These are phyloP conservation scores for Dolichoris vasculosae DNA, from an alignment of 1,140 invertebrate species.

Conservation along the genomic window DNA sequence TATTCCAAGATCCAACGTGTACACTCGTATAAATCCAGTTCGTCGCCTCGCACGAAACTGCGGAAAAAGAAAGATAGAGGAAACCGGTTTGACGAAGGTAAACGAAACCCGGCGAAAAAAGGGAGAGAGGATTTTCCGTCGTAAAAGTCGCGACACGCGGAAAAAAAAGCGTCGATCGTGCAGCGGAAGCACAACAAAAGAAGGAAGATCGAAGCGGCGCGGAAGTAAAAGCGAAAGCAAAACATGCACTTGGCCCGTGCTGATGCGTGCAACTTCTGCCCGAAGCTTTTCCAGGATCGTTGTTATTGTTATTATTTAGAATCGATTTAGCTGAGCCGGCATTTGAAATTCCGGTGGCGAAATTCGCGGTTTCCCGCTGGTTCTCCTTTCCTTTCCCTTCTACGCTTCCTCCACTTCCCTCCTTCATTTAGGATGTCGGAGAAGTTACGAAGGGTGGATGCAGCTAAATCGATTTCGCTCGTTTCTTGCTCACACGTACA, in stretches of 20 bases:
- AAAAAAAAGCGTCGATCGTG: too few species aligned
- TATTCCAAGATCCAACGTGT: too few species aligned
- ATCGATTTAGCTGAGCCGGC: not conserved
- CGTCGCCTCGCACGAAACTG: too few species aligned
- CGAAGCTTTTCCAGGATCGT: not conserved
- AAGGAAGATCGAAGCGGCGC: not conserved
- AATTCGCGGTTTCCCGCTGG: not conserved
- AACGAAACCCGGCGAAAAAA: too few species aligned
- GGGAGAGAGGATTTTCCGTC: too few species aligned
- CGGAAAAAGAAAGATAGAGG: too few species aligned
- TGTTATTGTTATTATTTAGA: constrained; percentile 3
- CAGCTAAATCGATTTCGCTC: constrained; percentile 3
- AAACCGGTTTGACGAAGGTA: too few species aligned
- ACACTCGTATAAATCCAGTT: too few species aligned
- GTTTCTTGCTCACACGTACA: not conserved
- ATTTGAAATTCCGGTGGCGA: too few species aligned
- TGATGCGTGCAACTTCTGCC: constrained; percentile 1
- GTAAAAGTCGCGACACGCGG: too few species aligned
- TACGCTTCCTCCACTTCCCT: not conserved
- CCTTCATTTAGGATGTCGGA: not conserved
- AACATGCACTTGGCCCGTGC: not conserved
- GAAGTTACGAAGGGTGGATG: too few species aligned
- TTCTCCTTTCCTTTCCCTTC: not conserved
- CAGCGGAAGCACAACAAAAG: not conserved
- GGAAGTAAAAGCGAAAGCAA: not conserved